These are phyloP conservation scores for Belonocnema kinseyi DNA, from an alignment of 1,140 invertebrate species.

Conservation along the genomic window DNA sequence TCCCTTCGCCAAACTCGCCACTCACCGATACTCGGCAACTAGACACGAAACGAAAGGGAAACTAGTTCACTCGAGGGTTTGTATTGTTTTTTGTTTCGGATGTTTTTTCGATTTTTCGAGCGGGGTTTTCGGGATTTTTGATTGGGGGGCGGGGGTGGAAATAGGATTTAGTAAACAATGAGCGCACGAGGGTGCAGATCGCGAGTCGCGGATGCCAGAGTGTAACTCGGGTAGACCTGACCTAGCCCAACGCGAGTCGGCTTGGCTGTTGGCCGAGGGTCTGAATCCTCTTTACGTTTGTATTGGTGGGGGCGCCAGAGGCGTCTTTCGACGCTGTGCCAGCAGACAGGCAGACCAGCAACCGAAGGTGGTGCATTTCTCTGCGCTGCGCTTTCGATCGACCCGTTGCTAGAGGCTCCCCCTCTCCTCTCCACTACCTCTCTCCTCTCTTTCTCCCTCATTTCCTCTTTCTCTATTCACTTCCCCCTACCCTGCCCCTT, in stretches of 20 bases:
- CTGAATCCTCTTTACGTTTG: constrained; percentile 51
- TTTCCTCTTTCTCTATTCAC: too few species aligned
- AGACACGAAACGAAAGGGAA: too few species aligned
- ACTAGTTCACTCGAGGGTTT: too few species aligned
- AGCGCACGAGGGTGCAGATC: constrained; percentile 46
- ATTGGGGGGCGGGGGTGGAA: constrained; percentile 1
- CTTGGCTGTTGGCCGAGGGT: constrained; percentile 62
- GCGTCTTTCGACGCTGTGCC: constrained; percentile 52
- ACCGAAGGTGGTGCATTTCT: constrained; percentile 73
- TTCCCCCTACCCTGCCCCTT: too few species aligned
- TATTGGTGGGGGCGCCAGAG: constrained; percentile 56
- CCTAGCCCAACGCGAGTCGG: constrained; percentile 75
- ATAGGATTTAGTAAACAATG: constrained; percentile 49
- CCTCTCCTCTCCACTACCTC: constrained; percentile 42
- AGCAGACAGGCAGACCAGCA: constrained; percentile 66
- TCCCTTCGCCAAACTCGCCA: not conserved
- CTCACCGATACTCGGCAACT: not conserved
- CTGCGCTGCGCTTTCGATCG: constrained; percentile 75
- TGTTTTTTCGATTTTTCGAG: not conserved
- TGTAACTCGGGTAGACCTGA: constrained; percentile 71
- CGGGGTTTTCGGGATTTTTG: constrained; percentile 26
- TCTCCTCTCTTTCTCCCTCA: not conserved
- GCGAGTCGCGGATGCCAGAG: constrained; percentile 65
- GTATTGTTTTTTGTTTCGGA: constrained; percentile 4
- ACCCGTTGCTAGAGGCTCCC: constrained; percentile 64